Evolutionary conservation across 2,113 vertebrate species (phyloP).

Genomic region (Poeciliopsis prolifica): DNA sequence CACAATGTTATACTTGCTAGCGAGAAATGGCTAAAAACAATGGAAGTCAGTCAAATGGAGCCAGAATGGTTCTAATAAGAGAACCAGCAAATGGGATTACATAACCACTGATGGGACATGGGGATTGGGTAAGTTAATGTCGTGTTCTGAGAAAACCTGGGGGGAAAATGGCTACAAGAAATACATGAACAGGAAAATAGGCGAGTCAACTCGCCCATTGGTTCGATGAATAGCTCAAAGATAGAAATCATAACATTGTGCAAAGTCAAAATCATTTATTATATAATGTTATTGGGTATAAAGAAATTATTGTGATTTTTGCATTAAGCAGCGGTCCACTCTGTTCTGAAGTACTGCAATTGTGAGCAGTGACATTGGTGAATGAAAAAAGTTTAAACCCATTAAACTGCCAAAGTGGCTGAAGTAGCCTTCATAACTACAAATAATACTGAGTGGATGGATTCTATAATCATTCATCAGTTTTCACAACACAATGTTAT

Average conservation of each 20-base stretch:
- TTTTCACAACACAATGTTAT: slow-evolving; percentile 8
- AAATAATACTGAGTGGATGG: background rate
- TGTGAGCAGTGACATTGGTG: background rate
- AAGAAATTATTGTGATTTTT: background rate
- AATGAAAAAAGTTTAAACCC: background rate
- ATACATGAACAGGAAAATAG: background rate
- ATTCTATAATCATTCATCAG: background rate
- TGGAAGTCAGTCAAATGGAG: background rate
- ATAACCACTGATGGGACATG: background rate
- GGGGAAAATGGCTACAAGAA: background rate
- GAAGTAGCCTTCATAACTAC: background rate
- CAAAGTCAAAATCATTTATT: background rate
- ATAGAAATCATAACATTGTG: background rate
- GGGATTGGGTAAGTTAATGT: background rate
- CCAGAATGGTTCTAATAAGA: too few relatives aligned
- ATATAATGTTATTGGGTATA: background rate
- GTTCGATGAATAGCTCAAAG: background rate
- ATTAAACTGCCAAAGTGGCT: background rate
- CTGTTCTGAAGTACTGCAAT: background rate
- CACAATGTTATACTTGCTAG: background rate
- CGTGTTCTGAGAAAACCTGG: background rate
- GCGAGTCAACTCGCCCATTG: background rate
- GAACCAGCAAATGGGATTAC: background rate
- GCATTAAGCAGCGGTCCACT: background rate
- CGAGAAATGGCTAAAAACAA: background rate